Conservation (phyloP, 2,797 vertebrate genomes). For the Lerista edwardsae region DNA sequence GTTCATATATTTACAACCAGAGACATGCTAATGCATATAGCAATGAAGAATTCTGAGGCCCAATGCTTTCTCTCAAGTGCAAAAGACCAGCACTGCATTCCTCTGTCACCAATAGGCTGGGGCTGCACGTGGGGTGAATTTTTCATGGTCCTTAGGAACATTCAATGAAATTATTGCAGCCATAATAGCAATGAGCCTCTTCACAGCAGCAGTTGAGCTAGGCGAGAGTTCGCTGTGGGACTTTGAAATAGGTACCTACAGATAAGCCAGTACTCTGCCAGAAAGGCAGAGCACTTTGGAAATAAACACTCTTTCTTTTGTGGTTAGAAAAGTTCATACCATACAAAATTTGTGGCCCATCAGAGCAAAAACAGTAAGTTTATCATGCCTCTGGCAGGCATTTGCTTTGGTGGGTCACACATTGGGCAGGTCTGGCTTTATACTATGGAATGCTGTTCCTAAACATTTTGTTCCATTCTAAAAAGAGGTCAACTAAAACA, state of each 20-base stretch:
- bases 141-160: not conserved
- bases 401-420: not conserved
- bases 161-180: accelerated
- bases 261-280: not conserved
- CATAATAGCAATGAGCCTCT: not conserved
- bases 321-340: not conserved
- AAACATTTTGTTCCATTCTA: not conserved
- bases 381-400: not conserved
- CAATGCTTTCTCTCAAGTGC: not conserved
- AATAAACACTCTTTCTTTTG: not conserved
- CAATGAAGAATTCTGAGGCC: not conserved
- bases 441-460: not conserved
- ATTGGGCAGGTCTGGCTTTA: not conserved
- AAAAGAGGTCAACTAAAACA: not conserved
- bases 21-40: too few relatives aligned
- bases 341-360: not conserved
- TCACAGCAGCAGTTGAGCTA: not conserved
- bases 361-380: not conserved
- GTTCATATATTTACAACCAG: too few relatives aligned
- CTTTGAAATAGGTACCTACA: not conserved
- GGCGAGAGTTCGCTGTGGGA: not conserved
- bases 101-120: not conserved
- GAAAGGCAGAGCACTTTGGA: not conserved
- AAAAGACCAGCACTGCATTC: not conserved
- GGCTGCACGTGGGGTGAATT: not conserved